phyloP scores from a whole-genome alignment of 1,140 invertebrate genomes.

The Lepidurus packardi region DNA sequence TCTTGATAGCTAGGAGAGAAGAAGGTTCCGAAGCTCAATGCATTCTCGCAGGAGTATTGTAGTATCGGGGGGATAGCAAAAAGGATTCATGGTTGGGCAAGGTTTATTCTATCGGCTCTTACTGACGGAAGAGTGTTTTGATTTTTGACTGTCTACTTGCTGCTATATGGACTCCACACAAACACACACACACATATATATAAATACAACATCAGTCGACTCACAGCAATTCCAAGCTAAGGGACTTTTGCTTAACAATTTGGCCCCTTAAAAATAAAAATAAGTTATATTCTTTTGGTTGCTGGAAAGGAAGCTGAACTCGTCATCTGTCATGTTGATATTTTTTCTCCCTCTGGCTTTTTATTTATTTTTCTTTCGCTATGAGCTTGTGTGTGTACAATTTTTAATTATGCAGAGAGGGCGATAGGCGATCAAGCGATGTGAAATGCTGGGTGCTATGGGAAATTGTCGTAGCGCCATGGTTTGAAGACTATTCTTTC shows the following conservation, averaged over 20 bases:
- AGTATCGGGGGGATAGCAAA: not conserved
- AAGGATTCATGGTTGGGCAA: not conserved
- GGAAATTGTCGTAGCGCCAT: slow-evolving; percentile 4
- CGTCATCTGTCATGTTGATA: slow-evolving; percentile 6
- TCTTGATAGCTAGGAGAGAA: not conserved
- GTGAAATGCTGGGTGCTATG: slow-evolving; percentile 6
- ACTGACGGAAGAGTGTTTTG: not conserved
- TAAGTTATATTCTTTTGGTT: not conserved
- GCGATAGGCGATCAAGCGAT: slow-evolving; percentile 14
- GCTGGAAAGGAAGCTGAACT: not conserved
- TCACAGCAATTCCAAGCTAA: not conserved
- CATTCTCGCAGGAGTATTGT: not conserved
- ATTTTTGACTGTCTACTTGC: not conserved
- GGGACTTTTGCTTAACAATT: not conserved
- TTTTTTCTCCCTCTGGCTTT: not conserved
- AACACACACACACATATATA: too few relatives aligned
- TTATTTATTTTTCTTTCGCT: not conserved
- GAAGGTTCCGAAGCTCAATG: not conserved
- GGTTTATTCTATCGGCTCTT: not conserved
- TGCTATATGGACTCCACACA: not conserved
- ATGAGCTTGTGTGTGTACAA: not conserved
- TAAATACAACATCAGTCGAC: not conserved
- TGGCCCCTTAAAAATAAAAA: not conserved
- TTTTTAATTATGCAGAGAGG: slow-evolving; percentile 7
- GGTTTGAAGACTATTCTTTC: not conserved